Base-by-base conservation (phyloP, 1,140 invertebrate species). In the Popillia japonica region DNA sequence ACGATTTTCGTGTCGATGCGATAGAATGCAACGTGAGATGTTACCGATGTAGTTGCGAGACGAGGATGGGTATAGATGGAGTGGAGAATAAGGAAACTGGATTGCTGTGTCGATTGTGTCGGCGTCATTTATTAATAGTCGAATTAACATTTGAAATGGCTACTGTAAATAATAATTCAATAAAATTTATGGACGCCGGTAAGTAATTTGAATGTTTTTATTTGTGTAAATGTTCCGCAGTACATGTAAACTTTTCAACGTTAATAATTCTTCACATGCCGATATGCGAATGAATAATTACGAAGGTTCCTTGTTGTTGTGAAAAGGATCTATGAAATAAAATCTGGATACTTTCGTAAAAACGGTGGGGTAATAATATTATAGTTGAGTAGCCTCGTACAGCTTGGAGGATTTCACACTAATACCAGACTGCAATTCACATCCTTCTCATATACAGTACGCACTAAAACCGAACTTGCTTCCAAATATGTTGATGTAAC, bases 161-260 rank as follows among this genome's bases (percentile, higher is more conserved):
- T 64, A 64, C 59, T 64, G 59, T 64, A 64, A 64, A 64, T 64
- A 64, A 64, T 64, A 64, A 64, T 64, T n/a, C n/a, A 64, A 64
- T 64, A 64, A 64, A 64, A 64, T 64, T 64, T 64, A 64, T 27
- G 59, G 23, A 1, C 23, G 17, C 7, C 59, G n/a, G 59, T 64
- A 20, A 64, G 59, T 6, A 64, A 64, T 64, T 64, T 27, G 59
- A 64, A 64, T 64, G 17, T 48, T 48, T 48, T 11, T 11, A n/a
- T n/a, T n/a, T n/a, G n/a, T n/a, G n/a, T n/a, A n/a, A n/a, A n/a
- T 48, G 44, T 48, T 42, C 10, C 44, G 44, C n/a, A n/a, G 44
- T 48, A 42, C 10, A 42, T 6, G 41, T 42, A 42, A 42, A 42
- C 41, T n/a, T 10, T 42, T 14, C 44, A 48, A 48, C 44, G 44